Evolutionary conservation across 2,113 vertebrate genomes (phyloP).

Genomic region (Phodopus roborovskii): DNA sequence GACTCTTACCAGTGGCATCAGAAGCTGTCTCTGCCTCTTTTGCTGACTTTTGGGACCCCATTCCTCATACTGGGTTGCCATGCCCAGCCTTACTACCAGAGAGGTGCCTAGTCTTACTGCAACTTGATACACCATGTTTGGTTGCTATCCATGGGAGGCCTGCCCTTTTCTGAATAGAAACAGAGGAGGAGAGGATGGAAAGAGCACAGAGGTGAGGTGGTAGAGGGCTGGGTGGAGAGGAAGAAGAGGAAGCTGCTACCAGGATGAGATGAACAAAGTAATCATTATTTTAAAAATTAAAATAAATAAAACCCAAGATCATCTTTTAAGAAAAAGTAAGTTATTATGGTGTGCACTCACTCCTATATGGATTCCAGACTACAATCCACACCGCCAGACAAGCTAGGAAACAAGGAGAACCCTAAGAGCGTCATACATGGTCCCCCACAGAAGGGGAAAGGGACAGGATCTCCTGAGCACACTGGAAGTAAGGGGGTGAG

Average conservation of each 20-base stretch:
- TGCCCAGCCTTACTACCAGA: not conserved
- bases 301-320: not conserved
- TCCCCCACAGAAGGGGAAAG: too few species aligned
- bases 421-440: too few species aligned
- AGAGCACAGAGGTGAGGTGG: not conserved
- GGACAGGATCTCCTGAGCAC: too few species aligned
- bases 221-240: not conserved
- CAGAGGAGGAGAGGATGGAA: not conserved
- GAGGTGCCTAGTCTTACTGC: not conserved
- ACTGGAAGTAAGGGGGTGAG: too few species aligned
- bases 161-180: not conserved
- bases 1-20: not conserved
- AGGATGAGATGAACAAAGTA: not conserved
- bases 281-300: not conserved
- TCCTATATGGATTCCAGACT: too few species aligned
- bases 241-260: not conserved
- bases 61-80: not conserved
- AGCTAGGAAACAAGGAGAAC: too few species aligned
- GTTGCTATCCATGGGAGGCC: not conserved
- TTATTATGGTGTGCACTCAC: not conserved
- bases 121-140: not conserved
- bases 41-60: not conserved
- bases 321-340: not conserved
- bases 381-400: too few species aligned
- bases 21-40: not conserved